Evolutionary conservation across 2,888 invertebrate species (phyloP).

Genomic region (Acleris emargana): DNA sequence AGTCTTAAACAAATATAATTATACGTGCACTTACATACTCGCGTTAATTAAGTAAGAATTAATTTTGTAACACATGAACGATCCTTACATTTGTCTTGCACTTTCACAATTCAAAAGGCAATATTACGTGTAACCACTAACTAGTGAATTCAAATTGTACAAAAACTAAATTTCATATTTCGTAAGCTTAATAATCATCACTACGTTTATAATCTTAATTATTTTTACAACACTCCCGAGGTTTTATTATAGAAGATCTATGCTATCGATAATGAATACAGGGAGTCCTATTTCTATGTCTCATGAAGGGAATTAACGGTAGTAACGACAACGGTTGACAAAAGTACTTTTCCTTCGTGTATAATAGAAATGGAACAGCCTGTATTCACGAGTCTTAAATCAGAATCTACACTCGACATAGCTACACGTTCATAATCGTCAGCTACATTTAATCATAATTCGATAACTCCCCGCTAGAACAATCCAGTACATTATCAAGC

Average conservation of each 20-base stretch:
- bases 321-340: too few relatives aligned
- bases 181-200: constrained; percentile 60
- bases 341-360: too few relatives aligned
- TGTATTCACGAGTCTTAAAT: constrained; percentile 14
- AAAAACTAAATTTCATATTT: constrained; percentile 76
- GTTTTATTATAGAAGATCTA: constrained; percentile 29
- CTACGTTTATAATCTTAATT: constrained; percentile 71
- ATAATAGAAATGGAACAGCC: too few relatives aligned
- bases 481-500: constrained; percentile 20
- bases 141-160: constrained; percentile 75
- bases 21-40: constrained; percentile 47
- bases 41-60: constrained; percentile 40
- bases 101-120: constrained; percentile 51
- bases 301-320: too few relatives aligned
- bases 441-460: constrained; percentile 18
- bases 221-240: constrained; percentile 64
- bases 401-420: constrained; percentile 30
- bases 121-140: constrained; percentile 62
- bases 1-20: constrained; percentile 49
- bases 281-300: too few relatives aligned
- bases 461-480: constrained; percentile 4
- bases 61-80: constrained; percentile 44
- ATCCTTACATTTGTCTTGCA: constrained; percentile 43
- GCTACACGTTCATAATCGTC: constrained; percentile 19
- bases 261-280: constrained; percentile 11